Evolutionary conservation across 92 coral and sea anemone species (phyloP).

Genomic region (Epizoanthus scotinus): DNA sequence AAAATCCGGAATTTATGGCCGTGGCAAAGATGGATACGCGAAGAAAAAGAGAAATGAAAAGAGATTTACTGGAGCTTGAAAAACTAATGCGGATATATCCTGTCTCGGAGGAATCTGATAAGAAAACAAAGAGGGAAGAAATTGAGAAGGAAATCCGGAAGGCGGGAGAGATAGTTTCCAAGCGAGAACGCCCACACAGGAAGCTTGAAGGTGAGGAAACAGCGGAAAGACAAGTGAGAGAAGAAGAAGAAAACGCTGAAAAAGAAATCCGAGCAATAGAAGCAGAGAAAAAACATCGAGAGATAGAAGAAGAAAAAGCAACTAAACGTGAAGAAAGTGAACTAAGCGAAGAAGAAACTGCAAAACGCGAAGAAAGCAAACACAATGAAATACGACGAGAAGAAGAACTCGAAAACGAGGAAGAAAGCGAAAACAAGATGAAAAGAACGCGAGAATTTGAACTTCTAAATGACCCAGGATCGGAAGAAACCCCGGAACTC

Average conservation of each 20-base stretch:
- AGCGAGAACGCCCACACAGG: neutral
- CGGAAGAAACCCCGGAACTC: neutral
- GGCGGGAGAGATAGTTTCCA: too few species aligned
- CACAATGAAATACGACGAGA: neutral
- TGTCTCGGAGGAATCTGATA: neutral
- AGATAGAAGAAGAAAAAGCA: neutral
- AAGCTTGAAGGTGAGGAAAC: neutral
- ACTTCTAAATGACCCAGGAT: neutral
- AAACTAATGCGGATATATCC: neutral
- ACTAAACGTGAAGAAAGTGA: neutral
- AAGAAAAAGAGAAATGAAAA: neutral
- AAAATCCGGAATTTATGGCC: neutral
- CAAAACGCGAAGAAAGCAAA: neutral
- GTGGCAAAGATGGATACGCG: conserved; percentile 4
- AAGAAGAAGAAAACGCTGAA: neutral
- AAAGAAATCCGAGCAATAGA: neutral
- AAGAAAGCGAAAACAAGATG: neutral
- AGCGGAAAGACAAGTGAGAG: neutral
- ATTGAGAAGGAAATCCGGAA: neutral
- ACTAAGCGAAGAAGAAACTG: neutral
- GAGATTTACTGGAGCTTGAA: too few species aligned
- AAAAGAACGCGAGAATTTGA: neutral
- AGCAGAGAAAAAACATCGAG: neutral
- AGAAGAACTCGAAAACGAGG: neutral
- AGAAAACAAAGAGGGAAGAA: neutral